These are phyloP conservation scores for Halocynthia aurantium DNA, from an alignment of 23 tunicate species.

Conservation along the genomic window DNA sequence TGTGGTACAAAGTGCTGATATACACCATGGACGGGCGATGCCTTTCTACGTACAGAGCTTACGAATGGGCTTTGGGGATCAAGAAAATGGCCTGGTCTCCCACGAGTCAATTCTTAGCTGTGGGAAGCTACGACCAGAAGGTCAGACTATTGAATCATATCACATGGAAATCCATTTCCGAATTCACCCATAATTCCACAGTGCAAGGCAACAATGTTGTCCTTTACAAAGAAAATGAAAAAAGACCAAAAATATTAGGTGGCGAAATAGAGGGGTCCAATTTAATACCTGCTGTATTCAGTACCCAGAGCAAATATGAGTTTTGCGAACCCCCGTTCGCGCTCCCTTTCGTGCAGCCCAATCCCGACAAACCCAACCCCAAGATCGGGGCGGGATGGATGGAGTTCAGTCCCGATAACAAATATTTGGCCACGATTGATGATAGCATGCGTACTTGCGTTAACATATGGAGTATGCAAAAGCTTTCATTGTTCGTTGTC, in stretches of 20 bases:
- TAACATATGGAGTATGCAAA: slow-evolving; percentile 82
- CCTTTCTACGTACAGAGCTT: slow-evolving; percentile 66
- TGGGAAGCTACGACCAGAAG: slow-evolving; percentile 87
- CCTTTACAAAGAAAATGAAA: slow-evolving; percentile 58
- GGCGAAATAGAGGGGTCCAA: slow-evolving; percentile 1
- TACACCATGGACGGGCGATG: slow-evolving; percentile 95
- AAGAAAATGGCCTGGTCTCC: slow-evolving; percentile 82
- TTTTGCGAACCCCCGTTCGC: slow-evolving; percentile 37
- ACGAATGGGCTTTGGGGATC: slow-evolving; percentile 90
- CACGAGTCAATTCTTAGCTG: slow-evolving; percentile 90
- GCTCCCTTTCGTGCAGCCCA: slow-evolving; percentile 59
- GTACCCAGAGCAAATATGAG: slow-evolving; percentile 87
- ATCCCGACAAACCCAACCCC: slow-evolving; percentile 77
- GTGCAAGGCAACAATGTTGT: slow-evolving; percentile 37
- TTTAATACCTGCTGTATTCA: slow-evolving; percentile 38
- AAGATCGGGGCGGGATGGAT: slow-evolving; percentile 88
- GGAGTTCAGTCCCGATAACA: slow-evolving; percentile 86
- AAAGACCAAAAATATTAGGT: slow-evolving; percentile 24
- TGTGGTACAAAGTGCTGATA: slow-evolving; percentile 84
- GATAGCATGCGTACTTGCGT: slow-evolving; percentile 83
- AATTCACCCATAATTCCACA: slow-evolving; percentile 48
- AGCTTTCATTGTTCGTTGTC: slow-evolving; percentile 58
- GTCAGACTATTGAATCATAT: slow-evolving; percentile 76
- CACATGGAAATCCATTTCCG: slow-evolving; percentile 85
- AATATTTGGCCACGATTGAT: slow-evolving; percentile 82